Percentiles rank a stretch among this genome's conserved stretches.
These are phyloP conservation scores for Silurus glanis DNA, from an alignment of 2,113 vertebrate genomes.

Conservation along the genomic window DNA sequence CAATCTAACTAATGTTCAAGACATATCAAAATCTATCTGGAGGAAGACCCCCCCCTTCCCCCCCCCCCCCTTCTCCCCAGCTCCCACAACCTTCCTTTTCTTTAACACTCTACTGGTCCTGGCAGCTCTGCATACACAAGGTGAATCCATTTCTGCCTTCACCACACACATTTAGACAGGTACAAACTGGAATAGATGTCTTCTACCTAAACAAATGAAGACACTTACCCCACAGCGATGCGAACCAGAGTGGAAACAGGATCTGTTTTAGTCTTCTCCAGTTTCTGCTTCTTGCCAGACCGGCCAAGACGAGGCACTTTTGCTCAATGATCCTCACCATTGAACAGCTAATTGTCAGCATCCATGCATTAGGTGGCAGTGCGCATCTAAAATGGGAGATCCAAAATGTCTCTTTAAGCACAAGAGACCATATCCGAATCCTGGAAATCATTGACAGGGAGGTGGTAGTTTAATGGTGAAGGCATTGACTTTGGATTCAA, in stretches of 20 bases:
- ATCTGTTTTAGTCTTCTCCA: not conserved
- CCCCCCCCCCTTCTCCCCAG: not conserved
- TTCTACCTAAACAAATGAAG: not conserved
- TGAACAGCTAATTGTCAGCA: not conserved
- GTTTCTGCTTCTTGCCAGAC: not conserved
- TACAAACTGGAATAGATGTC: not conserved
- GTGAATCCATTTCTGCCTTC: slow-evolving; percentile 4
- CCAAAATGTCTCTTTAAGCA: not conserved
- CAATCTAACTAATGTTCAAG: not conserved
- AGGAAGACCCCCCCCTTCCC: too few relatives aligned
- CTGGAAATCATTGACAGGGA: too few relatives aligned
- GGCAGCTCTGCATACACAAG: slow-evolving; percentile 3
- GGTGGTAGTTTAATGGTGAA: too few relatives aligned
- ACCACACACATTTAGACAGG: slow-evolving; percentile 8
- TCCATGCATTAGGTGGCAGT: slow-evolving; percentile 6
- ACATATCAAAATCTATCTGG: not conserved
- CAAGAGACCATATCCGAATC: too few relatives aligned
- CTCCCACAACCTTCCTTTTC: not conserved
- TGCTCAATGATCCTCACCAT: not conserved
- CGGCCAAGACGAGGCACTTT: not conserved
- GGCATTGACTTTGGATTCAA: too few relatives aligned
- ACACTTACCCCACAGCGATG: not conserved
- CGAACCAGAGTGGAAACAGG: not conserved
- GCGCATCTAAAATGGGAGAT: not conserved
- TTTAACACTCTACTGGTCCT: not conserved